Conservation (phyloP, 1,140 invertebrate species). For the Philotrypesis tridentata region DNA sequence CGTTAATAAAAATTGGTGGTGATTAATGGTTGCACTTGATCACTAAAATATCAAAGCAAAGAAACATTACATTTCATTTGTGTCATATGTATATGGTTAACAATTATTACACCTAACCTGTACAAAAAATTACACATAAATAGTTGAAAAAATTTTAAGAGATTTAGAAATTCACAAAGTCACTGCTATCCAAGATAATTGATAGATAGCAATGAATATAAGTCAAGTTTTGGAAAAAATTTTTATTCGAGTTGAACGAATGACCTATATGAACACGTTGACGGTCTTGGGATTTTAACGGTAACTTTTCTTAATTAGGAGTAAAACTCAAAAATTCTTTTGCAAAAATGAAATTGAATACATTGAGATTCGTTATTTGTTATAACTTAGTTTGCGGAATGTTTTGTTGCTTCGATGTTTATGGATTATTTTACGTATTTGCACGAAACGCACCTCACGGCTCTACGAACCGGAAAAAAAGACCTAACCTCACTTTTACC, state of each 20-base stretch:
- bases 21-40: neutral
- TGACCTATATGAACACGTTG: conserved; percentile 41
- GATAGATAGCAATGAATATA: neutral
- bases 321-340: conserved; percentile 17
- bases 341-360: neutral
- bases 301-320: neutral
- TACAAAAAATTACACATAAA: neutral
- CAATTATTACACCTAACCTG: conserved; percentile 37
- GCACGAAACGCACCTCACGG: conserved; percentile 52
- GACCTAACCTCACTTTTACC: conserved; percentile 51
- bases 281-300: neutral
- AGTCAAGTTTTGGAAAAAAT: neutral
- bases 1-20: neutral
- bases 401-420: conserved; percentile 52
- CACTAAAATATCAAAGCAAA: conserved; percentile 2
- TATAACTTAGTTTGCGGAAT: conserved; percentile 26
- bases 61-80: neutral
- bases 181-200: neutral
- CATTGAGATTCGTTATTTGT: conserved; percentile 22
- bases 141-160: neutral
- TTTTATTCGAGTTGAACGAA: neutral
- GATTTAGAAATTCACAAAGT: neutral
- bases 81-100: conserved; percentile 21
- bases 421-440: conserved; percentile 50
- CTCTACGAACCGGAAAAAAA: conserved; percentile 53